Percentiles rank a stretch among this genome's conserved stretches.
phyloP scores from a whole-genome alignment of 2,797 vertebrate genomes.

The Fundulus diaphanus region DNA sequence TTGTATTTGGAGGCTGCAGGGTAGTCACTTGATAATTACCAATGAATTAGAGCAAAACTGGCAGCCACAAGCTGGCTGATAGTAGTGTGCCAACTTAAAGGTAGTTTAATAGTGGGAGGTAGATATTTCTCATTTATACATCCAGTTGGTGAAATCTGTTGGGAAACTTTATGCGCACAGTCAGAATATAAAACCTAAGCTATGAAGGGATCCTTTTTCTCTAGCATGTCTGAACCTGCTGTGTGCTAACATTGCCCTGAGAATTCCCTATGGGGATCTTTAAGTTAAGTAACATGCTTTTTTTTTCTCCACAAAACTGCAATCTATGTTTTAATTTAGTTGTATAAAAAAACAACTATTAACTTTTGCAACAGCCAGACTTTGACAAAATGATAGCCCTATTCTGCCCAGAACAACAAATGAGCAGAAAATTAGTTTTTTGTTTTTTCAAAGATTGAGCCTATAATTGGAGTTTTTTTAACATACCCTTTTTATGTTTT shows the following conservation, averaged over 20 bases:
- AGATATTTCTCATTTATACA: neutral
- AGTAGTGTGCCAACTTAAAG: too few species aligned
- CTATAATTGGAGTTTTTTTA: neutral
- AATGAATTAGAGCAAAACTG: neutral
- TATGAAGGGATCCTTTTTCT: conserved; percentile 9
- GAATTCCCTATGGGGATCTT: neutral
- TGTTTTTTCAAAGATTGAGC: neutral
- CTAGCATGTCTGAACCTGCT: neutral
- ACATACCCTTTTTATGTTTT: neutral
- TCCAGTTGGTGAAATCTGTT: conserved; percentile 9
- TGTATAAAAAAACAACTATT: neutral
- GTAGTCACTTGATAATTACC: neutral
- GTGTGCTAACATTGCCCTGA: neutral
- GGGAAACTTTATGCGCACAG: neutral
- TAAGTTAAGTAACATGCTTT: conserved; percentile 7
- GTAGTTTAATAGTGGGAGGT: neutral
- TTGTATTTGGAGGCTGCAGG: neutral
- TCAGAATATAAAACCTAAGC: neutral
- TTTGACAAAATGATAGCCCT: neutral
- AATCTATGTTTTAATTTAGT: conserved; percentile 2
- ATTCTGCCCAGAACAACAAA: neutral
- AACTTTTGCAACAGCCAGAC: neutral
- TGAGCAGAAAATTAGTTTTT: neutral
- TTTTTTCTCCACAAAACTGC: conserved; percentile 3
- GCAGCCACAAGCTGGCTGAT: too few species aligned